Conservation (phyloP, 2,113 vertebrate species). For the Hippocampus mohnikei region DNA sequence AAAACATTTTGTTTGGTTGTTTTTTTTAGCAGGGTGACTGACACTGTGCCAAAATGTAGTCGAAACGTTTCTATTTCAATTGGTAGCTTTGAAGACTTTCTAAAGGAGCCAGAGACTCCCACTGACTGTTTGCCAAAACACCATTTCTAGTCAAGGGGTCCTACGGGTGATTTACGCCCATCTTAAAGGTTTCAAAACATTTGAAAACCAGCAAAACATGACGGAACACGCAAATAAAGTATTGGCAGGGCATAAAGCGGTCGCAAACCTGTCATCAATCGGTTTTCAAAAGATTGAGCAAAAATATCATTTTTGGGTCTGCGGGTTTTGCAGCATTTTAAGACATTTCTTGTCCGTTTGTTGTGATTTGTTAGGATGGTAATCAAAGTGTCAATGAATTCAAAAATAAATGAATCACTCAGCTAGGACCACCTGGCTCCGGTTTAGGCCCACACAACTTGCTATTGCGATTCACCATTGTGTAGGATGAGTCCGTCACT, state of each 20-base stretch:
- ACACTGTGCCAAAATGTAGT: background rate
- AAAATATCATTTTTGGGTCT: background rate
- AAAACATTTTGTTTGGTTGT: too few relatives aligned
- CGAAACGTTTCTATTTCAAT: background rate
- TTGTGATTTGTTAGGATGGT: too few relatives aligned
- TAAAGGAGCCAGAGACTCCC: conserved; percentile 12
- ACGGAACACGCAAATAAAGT: conserved; percentile 20
- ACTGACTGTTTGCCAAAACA: conserved; percentile 37
- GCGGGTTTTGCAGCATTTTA: background rate
- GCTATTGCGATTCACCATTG: conserved; percentile 28
- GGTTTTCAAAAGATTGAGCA: background rate
- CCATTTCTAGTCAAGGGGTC: conserved; percentile 53
- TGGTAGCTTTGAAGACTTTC: background rate
- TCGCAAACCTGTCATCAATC: conserved; percentile 8
- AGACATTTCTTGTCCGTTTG: too few relatives aligned
- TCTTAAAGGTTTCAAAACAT: conserved; percentile 33
- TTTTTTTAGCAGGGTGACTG: too few relatives aligned
- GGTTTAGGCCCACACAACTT: conserved; percentile 11
- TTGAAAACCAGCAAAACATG: conserved; percentile 29
- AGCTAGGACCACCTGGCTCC: background rate
- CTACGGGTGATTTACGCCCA: conserved; percentile 41
- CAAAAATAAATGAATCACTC: conserved; percentile 7
- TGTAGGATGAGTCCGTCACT: conserved; percentile 26
- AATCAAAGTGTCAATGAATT: background rate
- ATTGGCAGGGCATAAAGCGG: background rate